A percentile compares a stretch with the other conserved stretches of the same genome.
Evolutionary conservation across 1,140 invertebrate species (phyloP).

Genomic region (Gryon sp.): DNA sequence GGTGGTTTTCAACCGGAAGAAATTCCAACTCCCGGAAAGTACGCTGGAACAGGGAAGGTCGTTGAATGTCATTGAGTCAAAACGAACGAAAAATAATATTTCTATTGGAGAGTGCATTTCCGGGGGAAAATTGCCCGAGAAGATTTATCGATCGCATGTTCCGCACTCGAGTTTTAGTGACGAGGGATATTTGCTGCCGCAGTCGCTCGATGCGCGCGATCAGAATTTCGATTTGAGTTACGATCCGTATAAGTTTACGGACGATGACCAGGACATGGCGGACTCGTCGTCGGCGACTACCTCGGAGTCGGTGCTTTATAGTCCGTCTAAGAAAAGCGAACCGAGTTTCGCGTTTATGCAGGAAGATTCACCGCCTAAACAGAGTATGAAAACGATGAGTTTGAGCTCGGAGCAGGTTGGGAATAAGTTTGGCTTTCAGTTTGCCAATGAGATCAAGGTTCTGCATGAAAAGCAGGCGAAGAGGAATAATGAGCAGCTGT

Average conservation of each 20-base stretch:
- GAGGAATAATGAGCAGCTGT: background rate
- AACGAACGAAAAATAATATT: constrained; percentile 74
- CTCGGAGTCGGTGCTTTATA: background rate
- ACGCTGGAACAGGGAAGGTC: constrained; percentile 81
- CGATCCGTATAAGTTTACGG: constrained; percentile 65
- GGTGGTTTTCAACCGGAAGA: constrained; percentile 82
- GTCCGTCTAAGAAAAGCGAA: background rate
- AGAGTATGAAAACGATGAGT: background rate
- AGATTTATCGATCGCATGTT: constrained; percentile 78
- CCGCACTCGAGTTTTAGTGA: constrained; percentile 85
- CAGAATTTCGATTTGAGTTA: constrained; percentile 66
- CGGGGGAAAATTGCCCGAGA: constrained; percentile 80
- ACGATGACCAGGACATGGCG: constrained; percentile 57
- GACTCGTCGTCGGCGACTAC: background rate
- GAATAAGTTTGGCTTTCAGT: too few relatives aligned
- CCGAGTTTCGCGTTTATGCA: constrained; percentile 1
- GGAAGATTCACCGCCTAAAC: background rate
- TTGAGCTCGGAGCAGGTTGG: too few relatives aligned
- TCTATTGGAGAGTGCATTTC: constrained; percentile 84
- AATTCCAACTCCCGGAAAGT: constrained; percentile 79
- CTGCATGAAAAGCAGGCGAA: background rate
- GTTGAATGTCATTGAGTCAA: constrained; percentile 84
- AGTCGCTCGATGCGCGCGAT: constrained; percentile 81
- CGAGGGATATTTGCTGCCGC: constrained; percentile 81
- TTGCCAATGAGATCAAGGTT: constrained; percentile 2